Evolutionary conservation across 2,888 invertebrate genomes (phyloP).

Genomic region (Galerucella pusilla): DNA sequence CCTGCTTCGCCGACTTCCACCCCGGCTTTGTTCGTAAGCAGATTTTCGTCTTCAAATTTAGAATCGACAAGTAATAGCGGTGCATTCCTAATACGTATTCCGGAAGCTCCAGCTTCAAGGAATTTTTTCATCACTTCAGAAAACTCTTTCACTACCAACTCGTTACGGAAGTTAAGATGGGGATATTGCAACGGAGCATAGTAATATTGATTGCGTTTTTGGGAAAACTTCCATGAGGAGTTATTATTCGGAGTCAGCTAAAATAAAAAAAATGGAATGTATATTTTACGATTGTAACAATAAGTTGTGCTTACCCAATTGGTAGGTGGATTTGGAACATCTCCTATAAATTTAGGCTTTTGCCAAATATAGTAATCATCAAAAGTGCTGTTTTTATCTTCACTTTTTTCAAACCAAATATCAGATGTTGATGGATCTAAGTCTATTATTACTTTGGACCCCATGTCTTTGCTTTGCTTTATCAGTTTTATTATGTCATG

Average conservation of each 20-base stretch:
- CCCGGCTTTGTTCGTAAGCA: slow-evolving; percentile 57
- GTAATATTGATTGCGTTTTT: slow-evolving; percentile 76
- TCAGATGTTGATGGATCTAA: slow-evolving; percentile 80
- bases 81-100: slow-evolving; percentile 80
- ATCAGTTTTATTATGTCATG: slow-evolving; percentile 66
- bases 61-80: slow-evolving; percentile 74
- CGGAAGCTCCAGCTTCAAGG: slow-evolving; percentile 81
- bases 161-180: slow-evolving; percentile 84
- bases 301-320: slow-evolving; percentile 74
- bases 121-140: slow-evolving; percentile 76
- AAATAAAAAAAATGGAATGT: slow-evolving; percentile 26
- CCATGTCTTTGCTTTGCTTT: slow-evolving; percentile 67
- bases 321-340: slow-evolving; percentile 69
- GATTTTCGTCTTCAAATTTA: slow-evolving; percentile 67
- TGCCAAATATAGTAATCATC: slow-evolving; percentile 85
- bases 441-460: slow-evolving; percentile 76
- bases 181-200: slow-evolving; percentile 83
- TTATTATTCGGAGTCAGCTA: slow-evolving; percentile 55
- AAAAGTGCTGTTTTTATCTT: slow-evolving; percentile 70
- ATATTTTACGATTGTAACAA: slow-evolving; percentile 1
- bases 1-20: slow-evolving; percentile 69
- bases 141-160: slow-evolving; percentile 73
- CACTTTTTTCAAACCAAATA: slow-evolving; percentile 78
- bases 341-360: slow-evolving; percentile 62
- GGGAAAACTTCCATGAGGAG: slow-evolving; percentile 79